Base-by-base conservation (phyloP, 2,888 invertebrate species). In the Orthosia gothica region DNA sequence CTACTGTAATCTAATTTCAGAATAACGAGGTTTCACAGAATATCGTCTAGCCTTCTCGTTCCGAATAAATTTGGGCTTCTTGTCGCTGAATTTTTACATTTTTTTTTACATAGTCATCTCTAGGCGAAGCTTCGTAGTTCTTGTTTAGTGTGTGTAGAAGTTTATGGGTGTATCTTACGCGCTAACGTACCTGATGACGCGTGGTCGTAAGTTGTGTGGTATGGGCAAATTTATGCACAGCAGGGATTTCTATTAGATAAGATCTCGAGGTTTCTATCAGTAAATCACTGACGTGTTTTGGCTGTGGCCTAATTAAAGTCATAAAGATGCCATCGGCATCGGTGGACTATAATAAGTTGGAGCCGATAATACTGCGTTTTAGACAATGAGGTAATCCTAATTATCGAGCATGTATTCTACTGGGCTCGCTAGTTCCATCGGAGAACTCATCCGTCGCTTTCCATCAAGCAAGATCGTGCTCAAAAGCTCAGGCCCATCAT, bases 21-120 rank as follows among this genome's bases (percentile, higher is more conserved):
- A 66, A 74, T 77, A 74, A 83, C 77, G 57, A 81, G 74, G 81
- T 83, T 83, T 61, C 61, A 69, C 58, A 80, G 83, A 76, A 83
- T 82, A 69, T 82, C 70, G 79, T 75, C 7, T 40, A 54, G 70
- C 59, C 52, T 70, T 47, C n/a, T 40, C 70, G 83, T 65, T 69
- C 47, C 63, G 69, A 55, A 75, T 70, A 58, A 82, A 75, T 79
- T 81, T 79, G 62, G 61, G 45, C 65, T 68, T 68, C 57, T 61
- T 73, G 70, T 74, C 57, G 65, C 67, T 67, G 64, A 52, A 71
- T 74, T 82, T 81, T 79, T 61, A 70, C 57, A 62, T 52, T 74
- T 70, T 74, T 77, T n/a, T n/a, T n/a, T 50, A 68, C 69, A 70
- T 59, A 75, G 57, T 82, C n/a, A 59, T 76, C 63, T 23, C 16